Evolutionary conservation across 1,140 invertebrate species (phyloP).

Genomic region (Papilio machaon): DNA sequence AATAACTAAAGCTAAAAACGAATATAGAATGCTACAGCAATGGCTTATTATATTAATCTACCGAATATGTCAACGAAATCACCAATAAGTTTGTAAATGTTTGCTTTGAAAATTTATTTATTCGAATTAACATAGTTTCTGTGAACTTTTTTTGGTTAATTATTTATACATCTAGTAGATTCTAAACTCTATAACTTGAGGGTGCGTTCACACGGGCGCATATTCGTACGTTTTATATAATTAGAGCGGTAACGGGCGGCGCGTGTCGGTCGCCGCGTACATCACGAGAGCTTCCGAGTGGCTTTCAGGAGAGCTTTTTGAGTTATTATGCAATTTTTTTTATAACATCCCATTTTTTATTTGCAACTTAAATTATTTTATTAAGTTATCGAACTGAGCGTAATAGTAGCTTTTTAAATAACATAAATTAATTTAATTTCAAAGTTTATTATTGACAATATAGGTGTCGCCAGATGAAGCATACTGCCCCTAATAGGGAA

Average conservation of each 20-base stretch:
- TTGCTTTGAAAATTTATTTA: too few relatives aligned
- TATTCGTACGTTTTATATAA: constrained; percentile 53
- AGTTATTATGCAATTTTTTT: constrained; percentile 23
- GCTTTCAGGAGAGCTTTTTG: constrained; percentile 17
- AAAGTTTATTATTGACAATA: too few relatives aligned
- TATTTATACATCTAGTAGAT: not conserved
- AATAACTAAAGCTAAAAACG: not conserved
- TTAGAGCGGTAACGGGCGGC: constrained; percentile 55
- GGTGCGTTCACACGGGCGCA: constrained; percentile 45
- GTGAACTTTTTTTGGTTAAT: not conserved
- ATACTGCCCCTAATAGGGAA: too few relatives aligned
- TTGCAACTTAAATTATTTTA: constrained; percentile 22
- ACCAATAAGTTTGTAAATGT: too few relatives aligned
- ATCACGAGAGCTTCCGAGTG: constrained; percentile 40
- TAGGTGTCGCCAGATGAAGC: too few relatives aligned
- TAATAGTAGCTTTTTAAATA: too few relatives aligned
- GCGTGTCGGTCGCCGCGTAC: constrained; percentile 45
- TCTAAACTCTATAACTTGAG: constrained; percentile 28
- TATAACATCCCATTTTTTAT: constrained; percentile 19
- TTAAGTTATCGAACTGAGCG: not conserved
- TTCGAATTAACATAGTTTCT: not conserved
- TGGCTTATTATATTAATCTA: too few relatives aligned
- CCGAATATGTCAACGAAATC: too few relatives aligned
- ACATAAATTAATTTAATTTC: too few relatives aligned
- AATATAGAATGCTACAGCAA: not conserved